Base-by-base conservation (phyloP, 2,113 vertebrate genomes). In the Lasiurus cinereus region DNA sequence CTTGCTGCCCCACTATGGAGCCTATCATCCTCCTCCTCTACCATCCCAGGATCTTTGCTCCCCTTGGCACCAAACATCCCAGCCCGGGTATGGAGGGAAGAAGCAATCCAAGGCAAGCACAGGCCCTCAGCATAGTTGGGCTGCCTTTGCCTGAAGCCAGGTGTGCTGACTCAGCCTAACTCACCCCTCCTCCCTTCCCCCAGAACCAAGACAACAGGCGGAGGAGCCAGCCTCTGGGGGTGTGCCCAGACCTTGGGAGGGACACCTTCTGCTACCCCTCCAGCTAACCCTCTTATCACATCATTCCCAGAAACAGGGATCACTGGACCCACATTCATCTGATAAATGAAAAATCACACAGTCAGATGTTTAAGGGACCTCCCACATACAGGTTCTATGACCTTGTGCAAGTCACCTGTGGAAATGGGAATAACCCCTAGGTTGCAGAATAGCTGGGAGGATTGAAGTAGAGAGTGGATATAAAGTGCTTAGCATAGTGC, bases 121-220 rank as follows among this genome's bases (percentile, higher is more conserved):
- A 76, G 43, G 46, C 72, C 52, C 80, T 82, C 66, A 84, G 39
- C 90, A 79, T 74, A 56, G 8, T 31, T 46, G 91, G 50, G 46
- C 66, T 80, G 88, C 76, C 84, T 76, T 93, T 48, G 5, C 72
- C 83, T 74, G 56, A 93, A 76, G 90, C 83, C 74, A 93, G 31
- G 66, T 72, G 64, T 72, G 72, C 39, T 82, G 76, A 96, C 83
- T 93, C 91, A 96, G 74, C 33, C 88, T 94, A 88, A 94, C 82
- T 93, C 90, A 95, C 13, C 5, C 74, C 24, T 12, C 16, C 2
- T 77, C 11, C 19, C 6, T 77, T n/a, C 70, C 24, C 31, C 78
- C 18, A 29, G 11, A 83, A 24, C 64, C 83, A 83, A 95, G 69
- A 90, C 88, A 94, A 77, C 62, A 64, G 56, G 73, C 52, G 48